Evolutionary conservation across 2,888 invertebrate genomes (phyloP).

Genomic region (Scrobipalpa costella): DNA sequence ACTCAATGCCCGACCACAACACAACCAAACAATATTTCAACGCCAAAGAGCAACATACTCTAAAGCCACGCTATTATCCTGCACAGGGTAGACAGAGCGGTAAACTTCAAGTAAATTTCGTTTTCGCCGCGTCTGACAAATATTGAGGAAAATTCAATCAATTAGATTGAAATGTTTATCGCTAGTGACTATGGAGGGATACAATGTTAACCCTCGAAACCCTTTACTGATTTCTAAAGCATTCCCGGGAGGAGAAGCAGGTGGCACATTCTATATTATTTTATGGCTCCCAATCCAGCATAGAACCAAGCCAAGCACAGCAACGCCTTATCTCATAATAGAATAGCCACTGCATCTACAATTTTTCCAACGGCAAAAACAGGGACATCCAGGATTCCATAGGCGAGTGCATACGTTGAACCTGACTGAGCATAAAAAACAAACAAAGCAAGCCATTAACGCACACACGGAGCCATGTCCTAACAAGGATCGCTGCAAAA

Average conservation of each 20-base stretch:
- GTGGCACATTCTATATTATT: too few species aligned
- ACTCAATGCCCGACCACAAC: constrained; percentile 7
- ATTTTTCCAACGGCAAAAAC: constrained; percentile 19
- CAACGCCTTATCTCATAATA: constrained; percentile 11
- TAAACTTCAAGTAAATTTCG: too few species aligned
- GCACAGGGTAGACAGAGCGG: too few species aligned
- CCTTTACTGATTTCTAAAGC: too few species aligned
- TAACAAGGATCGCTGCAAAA: constrained; percentile 67
- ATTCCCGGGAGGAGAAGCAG: too few species aligned
- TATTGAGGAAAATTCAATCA: too few species aligned
- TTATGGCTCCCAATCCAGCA: neutral
- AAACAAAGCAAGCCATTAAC: constrained; percentile 52
- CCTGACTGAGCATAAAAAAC: constrained; percentile 39
- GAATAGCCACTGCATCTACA: neutral
- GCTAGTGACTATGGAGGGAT: too few species aligned
- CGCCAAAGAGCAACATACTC: neutral
- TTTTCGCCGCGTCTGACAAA: too few species aligned
- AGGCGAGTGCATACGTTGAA: constrained; percentile 21
- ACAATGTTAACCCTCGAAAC: too few species aligned
- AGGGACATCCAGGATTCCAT: constrained; percentile 19
- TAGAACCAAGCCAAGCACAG: neutral
- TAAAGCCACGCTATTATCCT: too few species aligned
- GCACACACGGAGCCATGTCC: constrained; percentile 51
- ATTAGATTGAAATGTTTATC: too few species aligned
- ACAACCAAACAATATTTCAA: constrained; percentile 11